Evolutionary conservation across 2,113 vertebrate species (phyloP).

Genomic region (Paracanthobrama guichenoti): DNA sequence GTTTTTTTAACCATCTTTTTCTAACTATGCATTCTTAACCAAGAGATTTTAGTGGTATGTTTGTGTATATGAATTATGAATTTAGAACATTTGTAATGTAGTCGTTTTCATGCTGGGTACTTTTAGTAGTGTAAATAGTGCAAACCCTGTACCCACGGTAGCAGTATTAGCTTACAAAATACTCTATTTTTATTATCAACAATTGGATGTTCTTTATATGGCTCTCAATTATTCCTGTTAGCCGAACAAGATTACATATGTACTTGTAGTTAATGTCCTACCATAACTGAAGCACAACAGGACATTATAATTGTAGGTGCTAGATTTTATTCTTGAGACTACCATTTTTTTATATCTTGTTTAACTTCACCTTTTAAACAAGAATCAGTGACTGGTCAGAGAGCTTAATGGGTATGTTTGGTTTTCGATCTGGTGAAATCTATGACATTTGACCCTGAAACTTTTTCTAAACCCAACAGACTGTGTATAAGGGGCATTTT

Average conservation of each 20-base stretch:
- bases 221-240: conserved; percentile 66
- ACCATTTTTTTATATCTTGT: conserved; percentile 25
- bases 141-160: conserved; percentile 60
- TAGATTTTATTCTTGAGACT: conserved; percentile 62
- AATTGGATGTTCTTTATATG: conserved; percentile 67
- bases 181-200: conserved; percentile 71
- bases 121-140: conserved; percentile 71
- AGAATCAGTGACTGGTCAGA: conserved; percentile 58
- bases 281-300: conserved; percentile 74
- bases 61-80: conserved; percentile 62
- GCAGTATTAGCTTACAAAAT: conserved; percentile 67
- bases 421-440: conserved; percentile 54
- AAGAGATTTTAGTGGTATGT: conserved; percentile 72
- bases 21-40: conserved; percentile 81
- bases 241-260: conserved; percentile 77
- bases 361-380: conserved; percentile 65
- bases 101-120: conserved; percentile 62
- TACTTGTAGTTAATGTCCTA: conserved; percentile 62
- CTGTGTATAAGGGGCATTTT: conserved; percentile 77
- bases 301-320: conserved; percentile 70
- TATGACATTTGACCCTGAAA: conserved; percentile 51
- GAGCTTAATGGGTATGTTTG: conserved; percentile 47
- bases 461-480: conserved; percentile 67
- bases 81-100: conserved; percentile 71
- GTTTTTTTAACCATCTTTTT: conserved; percentile 67